phyloP scores from a whole-genome alignment of 2,888 invertebrate genomes.

The Drosophila neoperkinsi region DNA sequence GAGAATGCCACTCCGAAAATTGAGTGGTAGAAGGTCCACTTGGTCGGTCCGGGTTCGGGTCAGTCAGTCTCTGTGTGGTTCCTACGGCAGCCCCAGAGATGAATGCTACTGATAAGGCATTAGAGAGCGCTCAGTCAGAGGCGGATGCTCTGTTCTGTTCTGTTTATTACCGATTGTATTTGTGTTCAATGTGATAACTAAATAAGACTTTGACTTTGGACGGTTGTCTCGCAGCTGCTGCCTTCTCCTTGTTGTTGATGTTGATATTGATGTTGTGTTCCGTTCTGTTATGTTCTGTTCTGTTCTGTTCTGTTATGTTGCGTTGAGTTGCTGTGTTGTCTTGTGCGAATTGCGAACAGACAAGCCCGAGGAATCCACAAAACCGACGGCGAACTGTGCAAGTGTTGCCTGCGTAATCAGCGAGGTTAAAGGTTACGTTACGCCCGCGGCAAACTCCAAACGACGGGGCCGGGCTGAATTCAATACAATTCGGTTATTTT shows the following conservation, averaged over 20 bases:
- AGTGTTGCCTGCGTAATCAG: conserved; percentile 45
- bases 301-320: neutral
- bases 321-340: conserved; percentile 1
- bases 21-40: conserved; percentile 59
- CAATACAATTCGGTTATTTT: conserved; percentile 29
- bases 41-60: conserved; percentile 16
- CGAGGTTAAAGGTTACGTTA: conserved; percentile 58
- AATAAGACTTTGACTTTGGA: conserved; percentile 52
- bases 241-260: conserved; percentile 2
- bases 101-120: conserved; percentile 68
- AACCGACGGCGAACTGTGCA: conserved; percentile 41
- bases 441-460: conserved; percentile 59
- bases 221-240: conserved; percentile 36
- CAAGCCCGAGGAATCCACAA: conserved; percentile 12
- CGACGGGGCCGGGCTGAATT: conserved; percentile 25
- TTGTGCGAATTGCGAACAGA: conserved; percentile 18
- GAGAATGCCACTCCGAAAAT: conserved; percentile 70
- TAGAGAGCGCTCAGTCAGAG: conserved; percentile 37
- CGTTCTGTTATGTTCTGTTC: neutral
- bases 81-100: conserved; percentile 59
- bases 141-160: conserved; percentile 47
- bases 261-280: conserved; percentile 17
- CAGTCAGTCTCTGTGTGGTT: conserved; percentile 48
- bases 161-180: conserved; percentile 40
- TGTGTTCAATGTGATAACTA: conserved; percentile 50